Evolutionary conservation across 2,888 invertebrate genomes (phyloP).

Genomic region (Platerodrilus igneus): DNA sequence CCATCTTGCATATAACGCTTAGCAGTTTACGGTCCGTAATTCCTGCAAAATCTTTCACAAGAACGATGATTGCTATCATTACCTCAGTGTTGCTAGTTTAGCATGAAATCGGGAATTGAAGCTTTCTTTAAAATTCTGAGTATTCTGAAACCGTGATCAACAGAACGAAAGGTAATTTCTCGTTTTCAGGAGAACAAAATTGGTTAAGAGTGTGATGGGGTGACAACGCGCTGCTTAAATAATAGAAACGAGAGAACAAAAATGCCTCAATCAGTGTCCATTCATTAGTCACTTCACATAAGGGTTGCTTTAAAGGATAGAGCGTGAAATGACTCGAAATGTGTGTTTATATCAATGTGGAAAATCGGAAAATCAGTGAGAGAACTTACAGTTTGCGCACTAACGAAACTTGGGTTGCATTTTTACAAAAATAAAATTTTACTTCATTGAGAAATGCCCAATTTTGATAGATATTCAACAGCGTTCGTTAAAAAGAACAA

Average conservation of each 20-base stretch:
- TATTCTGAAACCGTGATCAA: constrained; percentile 17
- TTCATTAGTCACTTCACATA: constrained; percentile 32
- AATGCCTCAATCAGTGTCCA: constrained; percentile 39
- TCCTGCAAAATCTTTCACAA: constrained; percentile 30
- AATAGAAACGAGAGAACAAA: constrained; percentile 27
- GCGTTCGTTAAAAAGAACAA: too few species aligned
- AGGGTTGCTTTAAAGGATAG: constrained; percentile 22
- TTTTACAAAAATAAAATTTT: too few species aligned
- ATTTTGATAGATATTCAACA: too few species aligned
- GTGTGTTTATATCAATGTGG: too few species aligned
- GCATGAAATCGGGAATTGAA: constrained; percentile 20
- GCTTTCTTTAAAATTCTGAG: constrained; percentile 16
- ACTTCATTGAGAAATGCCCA: too few species aligned
- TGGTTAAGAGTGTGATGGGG: too few species aligned
- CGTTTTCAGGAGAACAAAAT: constrained; percentile 7
- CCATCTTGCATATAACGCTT: too few species aligned
- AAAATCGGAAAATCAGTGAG: too few species aligned
- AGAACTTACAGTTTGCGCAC: too few species aligned
- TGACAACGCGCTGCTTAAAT: constrained; percentile 6
- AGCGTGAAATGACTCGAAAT: constrained; percentile 18
- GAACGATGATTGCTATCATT: constrained; percentile 31
- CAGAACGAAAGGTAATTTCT: constrained; percentile 13
- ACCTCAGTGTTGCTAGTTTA: constrained; percentile 20
- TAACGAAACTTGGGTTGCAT: too few species aligned
- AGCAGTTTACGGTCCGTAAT: constrained; percentile 23